Evolutionary conservation across 1,140 invertebrate genomes (phyloP).

Genomic region (Potamilus streckersoni): DNA sequence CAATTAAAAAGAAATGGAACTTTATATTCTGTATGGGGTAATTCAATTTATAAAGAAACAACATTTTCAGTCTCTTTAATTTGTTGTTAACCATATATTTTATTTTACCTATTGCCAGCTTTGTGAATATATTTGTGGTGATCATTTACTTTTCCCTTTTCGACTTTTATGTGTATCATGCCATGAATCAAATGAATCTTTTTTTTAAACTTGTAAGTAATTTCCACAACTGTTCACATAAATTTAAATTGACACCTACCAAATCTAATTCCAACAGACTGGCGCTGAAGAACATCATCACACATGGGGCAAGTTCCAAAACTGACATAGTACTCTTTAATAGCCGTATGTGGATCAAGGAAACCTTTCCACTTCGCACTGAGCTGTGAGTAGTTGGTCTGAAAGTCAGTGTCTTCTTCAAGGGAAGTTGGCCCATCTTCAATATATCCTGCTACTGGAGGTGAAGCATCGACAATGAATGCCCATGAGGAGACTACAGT

Average conservation of each 20-base stretch:
- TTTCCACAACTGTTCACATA: not conserved
- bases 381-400: constrained; percentile 1
- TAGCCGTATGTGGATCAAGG: constrained; percentile 16
- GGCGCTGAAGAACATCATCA: constrained; percentile 26
- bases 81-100: too few relatives aligned
- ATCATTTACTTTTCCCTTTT: too few relatives aligned
- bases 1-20: too few relatives aligned
- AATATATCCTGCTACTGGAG: constrained; percentile 26
- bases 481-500: constrained; percentile 18
- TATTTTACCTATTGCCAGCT: too few relatives aligned
- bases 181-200: not conserved
- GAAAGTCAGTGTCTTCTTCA: constrained; percentile 11
- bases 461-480: constrained; percentile 16
- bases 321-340: constrained; percentile 24
- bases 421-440: constrained; percentile 21
- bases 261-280: constrained; percentile 8
- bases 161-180: too few relatives aligned
- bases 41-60: not conserved
- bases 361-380: constrained; percentile 31
- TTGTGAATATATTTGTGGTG: too few relatives aligned
- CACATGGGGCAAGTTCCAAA: constrained; percentile 35
- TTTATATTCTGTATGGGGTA: not conserved
- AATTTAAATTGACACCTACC: constrained; percentile 1
- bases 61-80: not conserved
- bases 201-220: not conserved